These are phyloP conservation scores for Popillia japonica DNA, from an alignment of 1,140 invertebrate species.

Conservation along the genomic window DNA sequence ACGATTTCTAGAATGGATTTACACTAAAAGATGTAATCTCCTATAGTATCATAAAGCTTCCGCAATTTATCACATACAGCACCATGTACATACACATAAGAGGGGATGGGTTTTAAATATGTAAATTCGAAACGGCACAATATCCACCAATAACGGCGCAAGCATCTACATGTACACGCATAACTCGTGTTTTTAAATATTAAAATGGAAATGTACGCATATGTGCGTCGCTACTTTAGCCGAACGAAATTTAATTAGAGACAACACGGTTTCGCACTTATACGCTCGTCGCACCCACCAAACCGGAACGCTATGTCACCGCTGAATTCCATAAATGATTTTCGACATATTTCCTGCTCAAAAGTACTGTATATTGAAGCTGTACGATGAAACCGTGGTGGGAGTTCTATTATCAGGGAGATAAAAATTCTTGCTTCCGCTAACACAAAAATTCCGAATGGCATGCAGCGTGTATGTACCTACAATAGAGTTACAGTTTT, in stretches of 20 bases:
- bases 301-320: conserved; percentile 16
- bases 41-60: no score
- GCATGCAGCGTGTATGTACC: no score
- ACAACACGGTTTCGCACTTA: conserved; percentile 28
- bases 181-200: conserved; percentile 11
- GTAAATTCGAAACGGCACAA: background rate
- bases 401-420: no score
- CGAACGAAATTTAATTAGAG: conserved; percentile 28
- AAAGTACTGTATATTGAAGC: background rate
- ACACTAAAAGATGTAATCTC: no score
- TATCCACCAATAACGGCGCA: background rate
- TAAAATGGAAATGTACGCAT: conserved; percentile 19
- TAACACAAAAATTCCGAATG: no score
- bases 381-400: no score
- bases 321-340: conserved; percentile 22
- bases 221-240: background rate
- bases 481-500: no score
- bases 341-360: background rate
- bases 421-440: no score
- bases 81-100: no score
- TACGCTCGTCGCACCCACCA: background rate
- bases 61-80: no score
- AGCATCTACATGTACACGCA: background rate
- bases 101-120: background rate
- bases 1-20: no score